Evolutionary conservation across 2,113 vertebrate genomes (phyloP), one percentile per base, ranked within the genome.

Genomic region (Caloenas nicobarica): DNA sequence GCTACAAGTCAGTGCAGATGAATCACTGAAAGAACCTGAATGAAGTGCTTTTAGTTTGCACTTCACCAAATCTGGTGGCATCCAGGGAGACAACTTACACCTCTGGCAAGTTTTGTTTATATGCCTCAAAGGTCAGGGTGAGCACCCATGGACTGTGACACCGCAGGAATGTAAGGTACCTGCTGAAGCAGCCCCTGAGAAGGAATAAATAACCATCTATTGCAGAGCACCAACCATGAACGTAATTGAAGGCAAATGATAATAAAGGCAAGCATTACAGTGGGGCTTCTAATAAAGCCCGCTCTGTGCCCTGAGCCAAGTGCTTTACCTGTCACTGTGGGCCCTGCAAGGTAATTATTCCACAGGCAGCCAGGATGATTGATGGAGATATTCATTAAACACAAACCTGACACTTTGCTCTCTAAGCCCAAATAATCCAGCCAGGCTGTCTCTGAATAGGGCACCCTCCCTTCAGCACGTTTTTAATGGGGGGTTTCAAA

Each of bases 351-450:
- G 86, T 91, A 96, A 93, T 93, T 94, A 88, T 71, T 91, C 66
- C 80, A 84, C 0, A 14, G 76, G 53, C 71, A 91, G 92, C 60
- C 0, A 0, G 88, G 61, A 93, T 95, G 95, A 97, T 95, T 96
- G 95, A 97, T 94, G 93, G 88, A 92, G 90, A 93, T 95, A 95
- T 97, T 97, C 84, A 92, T 96, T 96, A 96, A 96, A 96, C 71
- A 68, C 78, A 93, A 95, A 90, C 95, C 79, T 92, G 93, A 89
- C 84, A 94, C 93, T 94, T 91, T 89, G 95, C 81, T 92, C 88
- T 92, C 81, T 96, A 97, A 96, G 68, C 97, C 95, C 95, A 95
- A 95, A 97, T 98, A 98, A 98, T 98, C 98, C 97, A 36, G 89
- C 86, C 93, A 77, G 90, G 96, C 97, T 98, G 93, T 94, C 93